A percentile compares a stretch with the other conserved stretches of the same genome.
Evolutionary conservation across 2,113 vertebrate species (phyloP).

Genomic region (Propithecus coquereli): DNA sequence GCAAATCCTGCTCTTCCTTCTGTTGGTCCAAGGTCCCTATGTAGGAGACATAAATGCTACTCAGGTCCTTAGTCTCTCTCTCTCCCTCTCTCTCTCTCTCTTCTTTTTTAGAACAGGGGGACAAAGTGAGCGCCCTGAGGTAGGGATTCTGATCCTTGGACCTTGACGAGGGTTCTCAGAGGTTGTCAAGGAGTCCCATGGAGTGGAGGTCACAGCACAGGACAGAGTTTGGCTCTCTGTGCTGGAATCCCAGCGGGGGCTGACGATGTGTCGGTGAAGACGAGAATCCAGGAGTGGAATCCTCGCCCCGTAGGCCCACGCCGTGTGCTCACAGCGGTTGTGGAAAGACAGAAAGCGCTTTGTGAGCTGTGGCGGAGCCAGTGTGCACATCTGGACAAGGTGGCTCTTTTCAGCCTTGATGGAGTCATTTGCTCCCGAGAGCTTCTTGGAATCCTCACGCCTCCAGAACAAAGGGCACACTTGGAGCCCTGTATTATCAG

Average conservation of each 20-base stretch:
- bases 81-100: background rate
- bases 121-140: background rate
- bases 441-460: background rate
- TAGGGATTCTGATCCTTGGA: background rate
- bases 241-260: background rate
- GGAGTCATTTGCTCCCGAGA: background rate
- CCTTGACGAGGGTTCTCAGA: background rate
- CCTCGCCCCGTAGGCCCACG: fast-evolving
- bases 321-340: fast-evolving
- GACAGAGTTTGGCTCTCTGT: background rate
- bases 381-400: fast-evolving
- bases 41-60: too few relatives aligned
- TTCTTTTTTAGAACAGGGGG: background rate
- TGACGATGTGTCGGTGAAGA: fast-evolving
- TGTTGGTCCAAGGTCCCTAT: background rate
- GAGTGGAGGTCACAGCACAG: background rate
- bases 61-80: too few relatives aligned
- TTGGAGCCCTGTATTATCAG: background rate
- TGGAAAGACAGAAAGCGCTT: background rate
- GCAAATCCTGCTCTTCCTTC: background rate
- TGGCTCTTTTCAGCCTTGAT: background rate
- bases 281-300: background rate
- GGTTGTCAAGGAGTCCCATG: background rate
- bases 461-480: background rate
- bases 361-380: background rate